Evolutionary conservation across 35 echinoderm and acorn worm genomes (phyloP).

Genomic region (Ophioderma brevispina): DNA sequence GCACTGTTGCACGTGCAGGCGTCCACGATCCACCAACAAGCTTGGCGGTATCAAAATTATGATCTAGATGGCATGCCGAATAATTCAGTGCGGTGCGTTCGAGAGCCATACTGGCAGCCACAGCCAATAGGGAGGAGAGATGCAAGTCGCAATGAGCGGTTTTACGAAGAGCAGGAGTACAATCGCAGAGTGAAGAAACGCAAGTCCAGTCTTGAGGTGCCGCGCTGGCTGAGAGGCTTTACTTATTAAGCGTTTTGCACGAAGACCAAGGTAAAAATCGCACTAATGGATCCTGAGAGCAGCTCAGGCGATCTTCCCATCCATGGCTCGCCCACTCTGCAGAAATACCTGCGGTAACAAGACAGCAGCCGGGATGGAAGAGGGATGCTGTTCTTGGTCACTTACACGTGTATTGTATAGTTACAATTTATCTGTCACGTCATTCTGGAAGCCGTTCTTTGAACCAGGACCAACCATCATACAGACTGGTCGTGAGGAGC

Average conservation of each 20-base stretch:
- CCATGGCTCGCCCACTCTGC: slow-evolving; percentile 82
- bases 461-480: slow-evolving; percentile 82
- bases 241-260: slow-evolving; percentile 22
- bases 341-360: slow-evolving; percentile 99
- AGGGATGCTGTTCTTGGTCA: slow-evolving; percentile 93
- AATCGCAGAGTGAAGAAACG: slow-evolving; percentile 88
- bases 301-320: slow-evolving; percentile 96
- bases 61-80: slow-evolving; percentile 84
- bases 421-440: slow-evolving; percentile 85
- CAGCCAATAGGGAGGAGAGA: slow-evolving; percentile 73
- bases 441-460: slow-evolving; percentile 94
- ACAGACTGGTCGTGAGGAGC: slow-evolving; percentile 47
- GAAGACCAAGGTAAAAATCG: slow-evolving; percentile 69
- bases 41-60: slow-evolving; percentile 89
- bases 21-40: slow-evolving; percentile 76
- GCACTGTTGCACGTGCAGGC: slow-evolving; percentile 70
- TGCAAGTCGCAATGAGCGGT: slow-evolving; percentile 86
- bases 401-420: slow-evolving; percentile 91
- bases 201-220: slow-evolving; percentile 77
- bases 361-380: slow-evolving; percentile 93
- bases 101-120: slow-evolving; percentile 82
- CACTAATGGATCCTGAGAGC: slow-evolving; percentile 97
- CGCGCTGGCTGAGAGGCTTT: slow-evolving; percentile 73
- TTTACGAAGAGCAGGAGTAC: slow-evolving; percentile 99
- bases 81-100: slow-evolving; percentile 72